Percentiles rank a stretch among this genome's conserved stretches.
Evolutionary conservation across 2,888 invertebrate genomes (phyloP).

Genomic region (Torymus auratus): DNA sequence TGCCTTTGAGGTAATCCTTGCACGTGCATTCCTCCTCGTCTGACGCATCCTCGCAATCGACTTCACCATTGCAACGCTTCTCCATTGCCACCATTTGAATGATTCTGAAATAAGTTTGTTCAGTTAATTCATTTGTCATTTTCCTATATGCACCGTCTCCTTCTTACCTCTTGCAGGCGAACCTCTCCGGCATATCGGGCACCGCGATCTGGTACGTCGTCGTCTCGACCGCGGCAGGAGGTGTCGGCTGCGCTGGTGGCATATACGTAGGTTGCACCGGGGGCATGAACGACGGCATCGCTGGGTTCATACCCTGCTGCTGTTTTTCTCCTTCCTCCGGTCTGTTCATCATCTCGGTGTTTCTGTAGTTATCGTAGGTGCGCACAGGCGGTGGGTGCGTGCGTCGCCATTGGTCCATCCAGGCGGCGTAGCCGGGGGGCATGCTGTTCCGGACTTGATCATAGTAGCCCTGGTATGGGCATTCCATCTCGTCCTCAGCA

Average conservation of each 20-base stretch:
- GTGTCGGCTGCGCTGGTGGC: not conserved
- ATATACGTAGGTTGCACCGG: not conserved
- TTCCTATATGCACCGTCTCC: no score
- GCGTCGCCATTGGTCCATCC: not conserved
- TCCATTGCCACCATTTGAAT: slow-evolving; percentile 81
- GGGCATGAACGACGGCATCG: no score
- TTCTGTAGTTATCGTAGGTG: no score
- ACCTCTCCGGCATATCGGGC: slow-evolving; percentile 33
- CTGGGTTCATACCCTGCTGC: no score
- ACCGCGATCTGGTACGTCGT: not conserved
- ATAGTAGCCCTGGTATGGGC: slow-evolving; percentile 70
- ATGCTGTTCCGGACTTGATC: slow-evolving; percentile 2
- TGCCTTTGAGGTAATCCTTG: slow-evolving; percentile 81
- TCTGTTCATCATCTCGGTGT: no score
- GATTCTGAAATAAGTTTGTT: slow-evolving; percentile 78
- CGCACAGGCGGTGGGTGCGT: not conserved
- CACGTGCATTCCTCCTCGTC: slow-evolving; percentile 88
- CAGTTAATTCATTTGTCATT: slow-evolving; percentile 35
- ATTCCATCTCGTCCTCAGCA: slow-evolving; percentile 88
- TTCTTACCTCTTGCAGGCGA: slow-evolving; percentile 44
- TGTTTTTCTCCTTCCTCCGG: no score
- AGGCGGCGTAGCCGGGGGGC: not conserved
- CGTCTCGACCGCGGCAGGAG: not conserved
- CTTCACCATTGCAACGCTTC: slow-evolving; percentile 82
- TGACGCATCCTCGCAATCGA: slow-evolving; percentile 90